phyloP scores from a whole-genome alignment of 2,797 vertebrate species.

The Spheniscus humboldti region DNA sequence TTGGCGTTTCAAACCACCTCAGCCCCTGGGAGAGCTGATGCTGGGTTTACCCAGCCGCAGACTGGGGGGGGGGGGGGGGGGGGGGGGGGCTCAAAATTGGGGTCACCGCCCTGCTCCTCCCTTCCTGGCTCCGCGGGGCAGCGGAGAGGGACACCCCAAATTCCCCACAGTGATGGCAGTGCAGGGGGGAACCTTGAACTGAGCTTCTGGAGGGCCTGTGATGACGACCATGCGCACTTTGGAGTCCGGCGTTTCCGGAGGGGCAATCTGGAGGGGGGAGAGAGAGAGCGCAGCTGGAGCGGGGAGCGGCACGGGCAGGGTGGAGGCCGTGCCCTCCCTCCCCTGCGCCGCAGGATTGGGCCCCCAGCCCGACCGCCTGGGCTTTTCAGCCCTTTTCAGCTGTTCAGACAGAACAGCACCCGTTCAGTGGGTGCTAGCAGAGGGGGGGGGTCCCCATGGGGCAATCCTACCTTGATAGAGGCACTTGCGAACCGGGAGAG shows the following conservation, averaged over 20 bases:
- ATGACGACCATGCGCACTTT: slow-evolving; percentile 95
- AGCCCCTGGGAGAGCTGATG: background rate
- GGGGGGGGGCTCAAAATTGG: background rate
- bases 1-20: background rate
- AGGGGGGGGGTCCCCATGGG: background rate
- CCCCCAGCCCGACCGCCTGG: fast-evolving
- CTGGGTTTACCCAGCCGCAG: too few species aligned
- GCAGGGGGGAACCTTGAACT: slow-evolving; percentile 84
- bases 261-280: slow-evolving; percentile 82
- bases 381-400: too few species aligned
- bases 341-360: background rate
- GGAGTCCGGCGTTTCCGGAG: slow-evolving; percentile 89
- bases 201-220: slow-evolving; percentile 92
- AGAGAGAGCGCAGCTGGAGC: background rate
- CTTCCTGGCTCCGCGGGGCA: background rate
- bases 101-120: background rate
- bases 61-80: too few species aligned
- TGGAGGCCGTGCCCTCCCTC: background rate
- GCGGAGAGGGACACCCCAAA: background rate
- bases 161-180: fast-evolving
- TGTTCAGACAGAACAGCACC: background rate
- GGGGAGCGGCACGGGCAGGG: background rate
- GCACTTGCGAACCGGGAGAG: slow-evolving; percentile 93
- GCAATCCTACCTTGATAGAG: slow-evolving; percentile 87
- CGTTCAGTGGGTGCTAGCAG: fast-evolving